Evolutionary conservation across 2,113 vertebrate species (phyloP).

Genomic region (Taurulus bubalis): DNA sequence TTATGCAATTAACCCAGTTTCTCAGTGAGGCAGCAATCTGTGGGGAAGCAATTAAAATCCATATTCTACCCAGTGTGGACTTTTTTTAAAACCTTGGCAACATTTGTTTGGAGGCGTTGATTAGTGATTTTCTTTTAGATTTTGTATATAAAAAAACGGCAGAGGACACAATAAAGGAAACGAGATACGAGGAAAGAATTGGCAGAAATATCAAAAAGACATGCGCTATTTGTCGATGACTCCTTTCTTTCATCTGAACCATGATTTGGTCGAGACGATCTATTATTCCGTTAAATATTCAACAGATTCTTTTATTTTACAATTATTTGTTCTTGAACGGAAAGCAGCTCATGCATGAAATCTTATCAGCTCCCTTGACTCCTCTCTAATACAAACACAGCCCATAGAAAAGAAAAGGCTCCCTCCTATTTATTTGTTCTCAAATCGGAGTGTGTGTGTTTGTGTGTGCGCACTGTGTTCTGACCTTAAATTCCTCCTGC

Average conservation of each 20-base stretch:
- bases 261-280: neutral
- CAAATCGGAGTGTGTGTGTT: neutral
- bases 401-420: neutral
- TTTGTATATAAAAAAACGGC: conserved; percentile 4
- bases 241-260: neutral
- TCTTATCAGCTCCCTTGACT: conserved; percentile 18
- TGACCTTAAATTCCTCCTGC: conserved; percentile 80
- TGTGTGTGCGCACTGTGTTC: conserved; percentile 24
- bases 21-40: conserved; percentile 71
- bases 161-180: neutral
- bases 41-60: conserved; percentile 81
- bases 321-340: conserved; percentile 9
- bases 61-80: conserved; percentile 64
- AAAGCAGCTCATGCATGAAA: conserved; percentile 13
- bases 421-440: conserved; percentile 34
- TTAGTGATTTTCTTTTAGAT: conserved; percentile 50
- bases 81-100: conserved; percentile 36
- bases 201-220: neutral
- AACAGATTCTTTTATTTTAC: conserved; percentile 11
- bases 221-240: neutral
- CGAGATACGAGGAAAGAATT: neutral
- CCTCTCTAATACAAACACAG: conserved; percentile 33
- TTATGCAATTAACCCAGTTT: conserved; percentile 81
- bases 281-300: conserved; percentile 8
- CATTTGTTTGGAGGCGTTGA: conserved; percentile 43